phyloP scores from a whole-genome alignment of 2,888 invertebrate species.

The Maniola hyperantus region DNA sequence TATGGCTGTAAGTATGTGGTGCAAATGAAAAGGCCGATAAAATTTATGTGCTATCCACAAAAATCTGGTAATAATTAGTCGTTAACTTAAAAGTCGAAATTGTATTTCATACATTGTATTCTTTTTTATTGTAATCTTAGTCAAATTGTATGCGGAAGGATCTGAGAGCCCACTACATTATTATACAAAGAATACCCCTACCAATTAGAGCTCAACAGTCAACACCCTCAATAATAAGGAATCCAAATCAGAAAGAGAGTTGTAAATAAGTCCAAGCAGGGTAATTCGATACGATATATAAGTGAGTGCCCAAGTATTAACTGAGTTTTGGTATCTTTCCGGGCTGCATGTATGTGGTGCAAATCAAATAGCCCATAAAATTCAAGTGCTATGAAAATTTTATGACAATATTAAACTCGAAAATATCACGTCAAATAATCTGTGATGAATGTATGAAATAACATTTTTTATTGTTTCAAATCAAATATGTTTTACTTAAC shows the following conservation, averaged over 20 bases:
- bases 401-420: slow-evolving; percentile 15
- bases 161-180: too few relatives aligned
- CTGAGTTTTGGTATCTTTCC: slow-evolving; percentile 32
- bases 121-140: too few relatives aligned
- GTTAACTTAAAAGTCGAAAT: too few relatives aligned
- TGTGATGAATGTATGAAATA: background rate
- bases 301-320: slow-evolving; percentile 30
- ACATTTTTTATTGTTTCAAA: background rate
- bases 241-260: too few relatives aligned
- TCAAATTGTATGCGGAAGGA: too few relatives aligned
- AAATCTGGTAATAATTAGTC: too few relatives aligned
- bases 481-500: too few relatives aligned
- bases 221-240: too few relatives aligned
- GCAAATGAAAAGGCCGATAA: background rate
- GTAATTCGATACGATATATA: slow-evolving; percentile 38
- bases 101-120: too few relatives aligned
- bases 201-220: too few relatives aligned
- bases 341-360: slow-evolving; percentile 22
- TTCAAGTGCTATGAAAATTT: slow-evolving; percentile 9
- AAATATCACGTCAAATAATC: slow-evolving; percentile 8
- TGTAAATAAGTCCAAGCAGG: background rate
- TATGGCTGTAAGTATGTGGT: slow-evolving; percentile 28
- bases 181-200: too few relatives aligned
- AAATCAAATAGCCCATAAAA: slow-evolving; percentile 18
- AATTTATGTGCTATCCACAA: too few relatives aligned